These are phyloP conservation scores for Chromoteleia sp. DNA, from an alignment of 2,888 invertebrate genomes.

Conservation along the genomic window DNA sequence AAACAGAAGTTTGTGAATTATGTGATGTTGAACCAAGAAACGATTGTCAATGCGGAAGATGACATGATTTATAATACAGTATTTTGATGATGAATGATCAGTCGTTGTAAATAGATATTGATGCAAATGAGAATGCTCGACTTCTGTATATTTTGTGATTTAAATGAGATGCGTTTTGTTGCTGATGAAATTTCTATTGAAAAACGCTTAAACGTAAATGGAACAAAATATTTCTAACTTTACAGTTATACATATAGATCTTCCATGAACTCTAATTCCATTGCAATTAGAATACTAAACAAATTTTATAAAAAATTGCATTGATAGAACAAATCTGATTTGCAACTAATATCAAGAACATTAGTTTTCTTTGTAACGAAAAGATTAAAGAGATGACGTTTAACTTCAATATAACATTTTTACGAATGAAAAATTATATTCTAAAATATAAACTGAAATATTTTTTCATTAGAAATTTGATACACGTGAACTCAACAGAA, in stretches of 20 bases:
- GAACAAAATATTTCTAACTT: no score
- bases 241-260: no score
- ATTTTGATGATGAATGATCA: conserved; percentile 74
- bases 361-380: no score
- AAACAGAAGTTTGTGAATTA: conserved; percentile 79
- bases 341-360: no score
- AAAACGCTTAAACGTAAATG: no score
- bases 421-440: no score
- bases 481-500: conserved; percentile 13
- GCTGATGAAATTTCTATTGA: not conserved
- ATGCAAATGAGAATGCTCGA: not conserved
- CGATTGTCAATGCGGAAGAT: conserved; percentile 81
- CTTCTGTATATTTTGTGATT: conserved; percentile 12
- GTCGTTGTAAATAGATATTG: conserved; percentile 18
- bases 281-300: no score
- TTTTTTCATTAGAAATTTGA: conserved; percentile 28
- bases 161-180: not conserved
- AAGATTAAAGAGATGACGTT: not conserved
- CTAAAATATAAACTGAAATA: no score
- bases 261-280: no score
- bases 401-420: no score
- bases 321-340: no score
- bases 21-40: conserved; percentile 78
- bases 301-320: no score
- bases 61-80: conserved; percentile 82